Evolutionary conservation across 1,140 invertebrate species (phyloP).

Genomic region (Musca vetustissima): DNA sequence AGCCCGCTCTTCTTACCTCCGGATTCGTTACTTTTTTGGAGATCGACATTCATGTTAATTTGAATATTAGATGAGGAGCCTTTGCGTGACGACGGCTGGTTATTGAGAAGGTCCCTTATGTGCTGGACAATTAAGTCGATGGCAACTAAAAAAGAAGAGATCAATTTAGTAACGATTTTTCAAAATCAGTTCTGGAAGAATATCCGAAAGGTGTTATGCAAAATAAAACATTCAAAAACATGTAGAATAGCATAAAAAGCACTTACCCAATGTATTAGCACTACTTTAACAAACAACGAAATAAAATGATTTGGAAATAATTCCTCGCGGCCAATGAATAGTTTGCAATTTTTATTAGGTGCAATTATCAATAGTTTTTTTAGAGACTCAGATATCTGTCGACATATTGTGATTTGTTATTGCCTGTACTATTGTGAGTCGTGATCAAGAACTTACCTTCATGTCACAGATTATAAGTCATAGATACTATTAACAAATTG

Average conservation of each 20-base stretch:
- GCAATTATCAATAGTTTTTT: too few species aligned
- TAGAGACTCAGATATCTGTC: too few species aligned
- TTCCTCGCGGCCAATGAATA: too few species aligned
- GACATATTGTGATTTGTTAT: too few species aligned
- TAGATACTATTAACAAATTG: not conserved
- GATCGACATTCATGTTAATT: constrained; percentile 44
- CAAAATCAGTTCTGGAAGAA: too few species aligned
- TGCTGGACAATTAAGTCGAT: constrained; percentile 94
- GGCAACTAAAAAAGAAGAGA: constrained; percentile 69
- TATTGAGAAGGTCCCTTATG: constrained; percentile 78
- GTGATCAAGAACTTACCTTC: too few species aligned
- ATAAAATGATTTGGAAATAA: not conserved
- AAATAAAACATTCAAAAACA: not conserved
- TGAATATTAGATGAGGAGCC: constrained; percentile 46
- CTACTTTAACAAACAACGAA: not conserved
- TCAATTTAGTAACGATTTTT: not conserved
- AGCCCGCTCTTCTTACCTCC: constrained; percentile 39
- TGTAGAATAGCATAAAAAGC: not conserved
- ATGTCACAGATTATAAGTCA: not conserved
- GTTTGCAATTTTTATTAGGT: too few species aligned
- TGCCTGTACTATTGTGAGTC: too few species aligned
- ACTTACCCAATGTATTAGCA: not conserved
- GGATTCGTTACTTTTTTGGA: constrained; percentile 20
- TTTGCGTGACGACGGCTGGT: constrained; percentile 51
- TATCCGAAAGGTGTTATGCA: not conserved